phyloP scores from a whole-genome alignment of 2,797 vertebrate species.

The Melanotaenia maccullochi region DNA sequence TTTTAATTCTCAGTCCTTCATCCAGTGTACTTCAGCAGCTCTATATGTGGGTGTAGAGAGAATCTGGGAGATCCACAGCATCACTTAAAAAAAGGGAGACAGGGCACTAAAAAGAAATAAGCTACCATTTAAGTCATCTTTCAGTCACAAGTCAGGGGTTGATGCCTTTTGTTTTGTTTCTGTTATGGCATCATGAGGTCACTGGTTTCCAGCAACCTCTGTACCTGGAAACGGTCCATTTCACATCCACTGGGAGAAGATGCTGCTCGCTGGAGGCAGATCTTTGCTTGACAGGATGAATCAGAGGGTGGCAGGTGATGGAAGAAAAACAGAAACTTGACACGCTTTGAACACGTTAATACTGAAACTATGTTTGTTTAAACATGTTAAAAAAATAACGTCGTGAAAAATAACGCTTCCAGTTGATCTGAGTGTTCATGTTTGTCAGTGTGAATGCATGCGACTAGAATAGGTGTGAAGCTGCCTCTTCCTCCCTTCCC shows the following conservation, averaged over 20 bases:
- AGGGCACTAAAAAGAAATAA: constrained; percentile 24
- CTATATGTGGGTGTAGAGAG: constrained; percentile 11
- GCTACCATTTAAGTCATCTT: constrained; percentile 5
- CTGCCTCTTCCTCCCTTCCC: constrained; percentile 36
- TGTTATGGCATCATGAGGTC: background rate
- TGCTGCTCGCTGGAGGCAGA: constrained; percentile 2
- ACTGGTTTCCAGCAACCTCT: background rate
- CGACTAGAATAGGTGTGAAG: constrained; percentile 6
- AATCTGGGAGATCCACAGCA: constrained; percentile 35
- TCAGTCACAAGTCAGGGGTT: background rate
- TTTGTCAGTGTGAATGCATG: background rate
- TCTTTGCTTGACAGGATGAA: constrained; percentile 41
- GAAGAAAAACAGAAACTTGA: constrained; percentile 4
- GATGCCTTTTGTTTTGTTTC: background rate
- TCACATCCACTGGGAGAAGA: background rate
- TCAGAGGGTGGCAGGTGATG: constrained; percentile 10
- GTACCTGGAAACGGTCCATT: background rate
- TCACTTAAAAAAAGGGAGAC: background rate
- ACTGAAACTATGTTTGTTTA: constrained; percentile 15
- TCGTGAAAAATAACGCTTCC: constrained; percentile 2
- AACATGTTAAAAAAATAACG: constrained; percentile 12
- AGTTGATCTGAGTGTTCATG: constrained; percentile 7
- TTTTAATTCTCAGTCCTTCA: constrained; percentile 11
- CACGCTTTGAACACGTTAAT: constrained; percentile 20
- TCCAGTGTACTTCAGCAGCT: constrained; percentile 46